Evolutionary conservation across 2,113 vertebrate genomes (phyloP), one percentile per base, ranked within the genome.

Genomic region (Heteronetta atricapilla): DNA sequence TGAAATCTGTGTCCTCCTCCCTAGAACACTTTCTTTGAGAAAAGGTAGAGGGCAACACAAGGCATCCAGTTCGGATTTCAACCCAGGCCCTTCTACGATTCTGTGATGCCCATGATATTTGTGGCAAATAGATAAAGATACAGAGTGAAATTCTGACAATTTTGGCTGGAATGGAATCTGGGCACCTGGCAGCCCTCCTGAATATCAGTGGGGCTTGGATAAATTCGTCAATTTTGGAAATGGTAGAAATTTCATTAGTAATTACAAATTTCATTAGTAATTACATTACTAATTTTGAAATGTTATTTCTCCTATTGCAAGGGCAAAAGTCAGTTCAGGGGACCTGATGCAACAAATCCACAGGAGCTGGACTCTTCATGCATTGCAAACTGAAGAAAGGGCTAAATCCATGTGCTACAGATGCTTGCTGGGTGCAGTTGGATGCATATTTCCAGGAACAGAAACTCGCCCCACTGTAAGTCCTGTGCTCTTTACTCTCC

Each of bases 311-410:
- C 17, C 62, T n/a, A 7, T 25, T 73, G 12, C 31, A 36, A 60
- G 63, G 59, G 13, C 66, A 73, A 79, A 58, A 58, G 33, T 36
- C 0, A 0, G 3, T 66, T 62, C 52, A 44, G 69, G 31, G 4
- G 13, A 74, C 17, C 23, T 66, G 31, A 23, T 38, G 40, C 34
- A 73, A 52, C 34, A 60, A 19, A 68, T 60, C 23, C 63, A 20
- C 78, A 13, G 9, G 25, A 4, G 17, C 68, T 36, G 8, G 29
- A 60, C 42, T 29, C 58, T 36, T 60, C 15, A 3, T 12, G 23
- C 7, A 1, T 19, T 58, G 6, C 16, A 3, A 14, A 29, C 11
- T 40, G 72, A 20, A 55, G 44, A n/a, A 83, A 44, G 17, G 34
- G 11, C 38, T 28, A 5, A 19, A n/a, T 40, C 21, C 28, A 2